phyloP scores from a whole-genome alignment of 2,888 invertebrate species.

The Tiliacea aurago region DNA sequence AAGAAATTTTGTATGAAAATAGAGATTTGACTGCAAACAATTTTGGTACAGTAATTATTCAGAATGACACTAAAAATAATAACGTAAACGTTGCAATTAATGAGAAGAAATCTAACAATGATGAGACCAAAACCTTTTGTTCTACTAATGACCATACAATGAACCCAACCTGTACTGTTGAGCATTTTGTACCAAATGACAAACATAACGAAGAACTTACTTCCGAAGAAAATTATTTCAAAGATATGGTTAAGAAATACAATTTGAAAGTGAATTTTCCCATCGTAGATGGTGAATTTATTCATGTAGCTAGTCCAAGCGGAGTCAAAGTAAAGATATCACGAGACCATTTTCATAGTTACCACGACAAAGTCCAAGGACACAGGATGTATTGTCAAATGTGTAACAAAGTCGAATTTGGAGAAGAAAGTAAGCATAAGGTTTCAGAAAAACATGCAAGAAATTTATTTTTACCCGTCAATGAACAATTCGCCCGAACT shows the following conservation, averaged over 20 bases:
- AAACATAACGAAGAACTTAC: neutral
- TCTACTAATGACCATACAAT: neutral
- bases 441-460: neutral
- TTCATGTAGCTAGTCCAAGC: neutral
- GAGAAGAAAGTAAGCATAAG: neutral
- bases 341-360: neutral
- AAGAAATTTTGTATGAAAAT: neutral
- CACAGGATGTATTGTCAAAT: neutral
- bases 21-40: no score
- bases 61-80: neutral
- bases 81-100: no score
- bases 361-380: accelerated
- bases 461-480: neutral
- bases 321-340: neutral
- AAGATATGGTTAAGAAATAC: neutral
- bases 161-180: neutral
- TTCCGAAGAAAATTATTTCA: neutral
- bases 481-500: conserved; percentile 1
- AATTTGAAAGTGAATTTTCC: neutral
- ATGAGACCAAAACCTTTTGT: neutral
- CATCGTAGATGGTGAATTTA: neutral
- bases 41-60: neutral
- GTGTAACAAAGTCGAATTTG: neutral
- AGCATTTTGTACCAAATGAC: neutral
- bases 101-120: neutral